phyloP scores from a whole-genome alignment of 2,113 vertebrate genomes.

The Thalassarche chlororhynchos region DNA sequence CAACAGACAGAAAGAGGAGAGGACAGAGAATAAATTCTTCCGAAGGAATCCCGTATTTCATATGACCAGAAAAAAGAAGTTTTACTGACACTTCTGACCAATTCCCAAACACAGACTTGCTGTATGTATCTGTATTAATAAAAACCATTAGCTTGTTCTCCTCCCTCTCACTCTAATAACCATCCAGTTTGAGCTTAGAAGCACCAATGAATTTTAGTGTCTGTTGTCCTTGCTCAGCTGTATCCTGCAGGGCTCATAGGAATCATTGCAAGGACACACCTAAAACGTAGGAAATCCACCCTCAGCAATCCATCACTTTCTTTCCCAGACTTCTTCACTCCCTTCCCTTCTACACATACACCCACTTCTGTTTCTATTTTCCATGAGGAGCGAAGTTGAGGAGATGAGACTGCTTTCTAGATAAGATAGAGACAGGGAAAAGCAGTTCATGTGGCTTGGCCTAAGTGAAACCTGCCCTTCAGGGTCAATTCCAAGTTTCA shows the following conservation, averaged over 20 bases:
- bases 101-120: neutral
- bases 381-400: neutral
- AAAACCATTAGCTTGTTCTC: neutral
- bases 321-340: neutral
- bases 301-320: neutral
- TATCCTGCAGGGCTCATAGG: neutral
- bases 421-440: neutral
- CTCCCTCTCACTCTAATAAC: neutral
- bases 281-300: neutral
- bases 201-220: neutral
- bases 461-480: neutral
- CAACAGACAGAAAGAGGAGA: neutral
- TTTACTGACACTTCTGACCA: neutral
- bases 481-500: neutral
- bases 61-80: neutral
- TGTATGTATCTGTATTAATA: neutral
- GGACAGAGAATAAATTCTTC: neutral
- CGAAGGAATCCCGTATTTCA: neutral
- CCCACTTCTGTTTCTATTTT: neutral
- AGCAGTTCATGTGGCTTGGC: neutral
- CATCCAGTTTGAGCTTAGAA: neutral
- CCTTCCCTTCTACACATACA: neutral
- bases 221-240: neutral
- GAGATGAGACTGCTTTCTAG: neutral
- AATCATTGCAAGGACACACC: neutral